These are phyloP conservation scores for Pseudomyrmex gracilis DNA, from an alignment of 1,140 invertebrate genomes.

Conservation along the genomic window DNA sequence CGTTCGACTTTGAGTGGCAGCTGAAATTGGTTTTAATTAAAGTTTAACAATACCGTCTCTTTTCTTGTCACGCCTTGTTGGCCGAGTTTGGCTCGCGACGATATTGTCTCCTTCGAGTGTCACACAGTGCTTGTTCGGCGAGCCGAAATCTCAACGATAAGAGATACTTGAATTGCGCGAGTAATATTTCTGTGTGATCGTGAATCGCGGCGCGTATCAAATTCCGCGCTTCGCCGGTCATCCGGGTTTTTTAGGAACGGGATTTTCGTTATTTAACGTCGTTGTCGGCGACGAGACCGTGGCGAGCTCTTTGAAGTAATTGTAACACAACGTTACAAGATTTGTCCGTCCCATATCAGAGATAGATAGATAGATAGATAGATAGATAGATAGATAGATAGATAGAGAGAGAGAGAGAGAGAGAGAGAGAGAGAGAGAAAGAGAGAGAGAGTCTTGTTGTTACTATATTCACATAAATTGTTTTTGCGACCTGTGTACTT, in stretches of 20 bases:
- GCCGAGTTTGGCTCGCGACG: conserved; percentile 38
- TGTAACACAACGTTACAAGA: conserved; percentile 2
- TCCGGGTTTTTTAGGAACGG: conserved; percentile 8
- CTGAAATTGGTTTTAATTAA: conserved; percentile 76
- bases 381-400: too few relatives aligned
- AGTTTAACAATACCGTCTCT: conserved; percentile 67
- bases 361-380: too few relatives aligned
- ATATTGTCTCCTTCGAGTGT: conserved; percentile 60
- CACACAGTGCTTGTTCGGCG: conserved; percentile 36
- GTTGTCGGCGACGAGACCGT: conserved; percentile 23
- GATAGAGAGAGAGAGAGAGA: too few relatives aligned
- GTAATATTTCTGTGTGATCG: conserved; percentile 17
- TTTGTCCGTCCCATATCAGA: conserved; percentile 11
- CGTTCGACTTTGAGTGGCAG: conserved; percentile 52
- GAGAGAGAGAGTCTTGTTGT: neutral
- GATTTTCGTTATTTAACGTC: conserved; percentile 8
- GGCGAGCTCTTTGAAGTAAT: conserved; percentile 41
- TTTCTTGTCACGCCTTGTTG: conserved; percentile 43
- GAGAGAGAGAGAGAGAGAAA: neutral
- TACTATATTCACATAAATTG: conserved; percentile 57
- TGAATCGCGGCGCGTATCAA: conserved; percentile 5
- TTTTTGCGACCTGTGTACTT: conserved; percentile 32
- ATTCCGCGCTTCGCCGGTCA: neutral
- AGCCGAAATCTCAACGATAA: conserved; percentile 23
- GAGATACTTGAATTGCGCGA: conserved; percentile 66